Percentiles rank a stretch among this genome's conserved stretches.
Conservation (phyloP, 2,113 vertebrate genomes). For the Anseranas semipalmata region DNA sequence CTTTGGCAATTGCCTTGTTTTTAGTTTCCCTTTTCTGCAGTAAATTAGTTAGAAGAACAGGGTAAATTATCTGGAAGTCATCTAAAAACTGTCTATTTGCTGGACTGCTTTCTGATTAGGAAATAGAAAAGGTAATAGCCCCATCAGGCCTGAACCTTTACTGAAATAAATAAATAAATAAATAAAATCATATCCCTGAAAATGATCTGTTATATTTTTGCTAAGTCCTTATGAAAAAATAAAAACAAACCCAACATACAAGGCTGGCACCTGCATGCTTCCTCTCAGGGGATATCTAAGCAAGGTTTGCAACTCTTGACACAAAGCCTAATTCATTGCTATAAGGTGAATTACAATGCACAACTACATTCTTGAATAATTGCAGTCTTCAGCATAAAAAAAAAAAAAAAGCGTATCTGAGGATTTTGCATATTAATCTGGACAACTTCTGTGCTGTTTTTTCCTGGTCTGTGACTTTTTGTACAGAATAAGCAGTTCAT, state of each 20-base stretch:
- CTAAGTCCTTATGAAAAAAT: not conserved
- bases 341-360: not conserved
- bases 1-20: not conserved
- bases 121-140: not conserved
- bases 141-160: not conserved
- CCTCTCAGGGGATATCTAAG: not conserved
- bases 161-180: not conserved
- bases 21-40: not conserved
- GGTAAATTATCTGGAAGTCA: not conserved
- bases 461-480: not conserved
- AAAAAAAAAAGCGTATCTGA: not conserved
- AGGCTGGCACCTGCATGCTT: not conserved
- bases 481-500: not conserved
- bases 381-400: not conserved
- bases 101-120: not conserved
- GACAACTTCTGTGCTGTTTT: not conserved
- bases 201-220: not conserved
- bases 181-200: not conserved
- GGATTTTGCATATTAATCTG: not conserved
- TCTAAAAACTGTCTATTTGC: not conserved
- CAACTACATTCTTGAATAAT: not conserved
- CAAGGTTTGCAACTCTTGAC: not conserved
- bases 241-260: not conserved
- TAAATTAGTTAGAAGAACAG: not conserved
- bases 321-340: not conserved